Evolutionary conservation across 2,113 vertebrate species (phyloP).

Genomic region (Scopus umbretta): DNA sequence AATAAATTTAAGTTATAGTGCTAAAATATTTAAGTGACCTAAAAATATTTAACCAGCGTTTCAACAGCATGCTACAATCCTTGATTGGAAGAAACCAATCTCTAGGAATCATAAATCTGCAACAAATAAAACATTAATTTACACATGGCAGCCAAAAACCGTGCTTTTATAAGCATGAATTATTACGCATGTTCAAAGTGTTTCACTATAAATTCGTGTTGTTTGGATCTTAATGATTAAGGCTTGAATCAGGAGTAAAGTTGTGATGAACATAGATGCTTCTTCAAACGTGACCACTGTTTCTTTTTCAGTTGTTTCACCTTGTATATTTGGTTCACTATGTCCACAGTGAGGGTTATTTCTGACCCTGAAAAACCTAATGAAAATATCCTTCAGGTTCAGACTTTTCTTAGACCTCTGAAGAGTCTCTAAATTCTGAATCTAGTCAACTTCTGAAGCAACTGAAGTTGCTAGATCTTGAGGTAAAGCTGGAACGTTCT

Average conservation of each 20-base stretch:
- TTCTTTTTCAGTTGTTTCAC: neutral
- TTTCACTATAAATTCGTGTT: neutral
- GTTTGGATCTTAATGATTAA: neutral
- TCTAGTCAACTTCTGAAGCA: neutral
- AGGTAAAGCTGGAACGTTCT: neutral
- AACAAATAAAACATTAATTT: neutral
- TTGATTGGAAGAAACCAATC: neutral
- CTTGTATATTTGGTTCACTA: neutral
- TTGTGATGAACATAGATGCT: neutral
- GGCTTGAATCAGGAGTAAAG: neutral
- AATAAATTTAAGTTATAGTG: neutral
- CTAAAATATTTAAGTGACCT: neutral
- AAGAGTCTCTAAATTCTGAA: neutral
- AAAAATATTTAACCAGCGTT: neutral
- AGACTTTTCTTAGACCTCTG: neutral
- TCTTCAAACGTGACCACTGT: accelerated
- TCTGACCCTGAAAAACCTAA: neutral
- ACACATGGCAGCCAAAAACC: neutral
- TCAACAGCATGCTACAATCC: neutral
- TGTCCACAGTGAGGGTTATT: neutral
- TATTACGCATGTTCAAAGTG: neutral
- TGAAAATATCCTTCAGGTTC: neutral
- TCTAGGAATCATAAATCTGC: neutral
- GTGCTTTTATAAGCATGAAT: neutral
- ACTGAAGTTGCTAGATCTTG: neutral